phyloP scores from a whole-genome alignment of 2,888 invertebrate genomes.

The Caenorhabditis becei region DNA sequence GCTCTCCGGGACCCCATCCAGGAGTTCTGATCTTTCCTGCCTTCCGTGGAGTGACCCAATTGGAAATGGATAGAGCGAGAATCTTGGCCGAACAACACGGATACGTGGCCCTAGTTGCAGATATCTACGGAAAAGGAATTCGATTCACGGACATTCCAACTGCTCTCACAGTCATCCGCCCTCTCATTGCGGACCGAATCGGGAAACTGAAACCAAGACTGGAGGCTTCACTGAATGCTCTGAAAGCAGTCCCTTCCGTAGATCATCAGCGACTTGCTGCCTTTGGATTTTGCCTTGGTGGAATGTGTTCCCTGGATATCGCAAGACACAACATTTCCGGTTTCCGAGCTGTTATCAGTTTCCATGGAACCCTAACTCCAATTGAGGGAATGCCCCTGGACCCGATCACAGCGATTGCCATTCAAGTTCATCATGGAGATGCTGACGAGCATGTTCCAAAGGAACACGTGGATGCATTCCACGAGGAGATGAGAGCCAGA shows the following conservation, averaged over 20 bases:
- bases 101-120: conserved; percentile 73
- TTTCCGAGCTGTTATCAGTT: conserved; percentile 23
- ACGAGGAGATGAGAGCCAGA: conserved; percentile 71
- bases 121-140: conserved; percentile 76
- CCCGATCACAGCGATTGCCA: not conserved
- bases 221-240: conserved; percentile 61
- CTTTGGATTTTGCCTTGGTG: conserved; percentile 38
- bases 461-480: conserved; percentile 65
- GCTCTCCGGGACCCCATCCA: conserved; percentile 56
- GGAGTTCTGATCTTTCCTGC: conserved; percentile 74
- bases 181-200: conserved; percentile 65
- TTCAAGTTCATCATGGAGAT: conserved; percentile 76
- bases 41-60: conserved; percentile 69
- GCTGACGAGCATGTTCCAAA: conserved; percentile 72
- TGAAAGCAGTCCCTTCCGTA: conserved; percentile 37
- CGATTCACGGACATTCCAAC: conserved; percentile 63
- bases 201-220: conserved; percentile 67
- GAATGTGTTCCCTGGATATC: conserved; percentile 28
- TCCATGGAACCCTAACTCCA: conserved; percentile 41
- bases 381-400: conserved; percentile 23
- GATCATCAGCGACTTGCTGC: conserved; percentile 1
- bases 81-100: conserved; percentile 62
- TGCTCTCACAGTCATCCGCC: conserved; percentile 62
- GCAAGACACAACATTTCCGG: conserved; percentile 17
- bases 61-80: conserved; percentile 69